Evolutionary conservation across 2,113 vertebrate species (phyloP).

Genomic region (Perca fluviatilis): DNA sequence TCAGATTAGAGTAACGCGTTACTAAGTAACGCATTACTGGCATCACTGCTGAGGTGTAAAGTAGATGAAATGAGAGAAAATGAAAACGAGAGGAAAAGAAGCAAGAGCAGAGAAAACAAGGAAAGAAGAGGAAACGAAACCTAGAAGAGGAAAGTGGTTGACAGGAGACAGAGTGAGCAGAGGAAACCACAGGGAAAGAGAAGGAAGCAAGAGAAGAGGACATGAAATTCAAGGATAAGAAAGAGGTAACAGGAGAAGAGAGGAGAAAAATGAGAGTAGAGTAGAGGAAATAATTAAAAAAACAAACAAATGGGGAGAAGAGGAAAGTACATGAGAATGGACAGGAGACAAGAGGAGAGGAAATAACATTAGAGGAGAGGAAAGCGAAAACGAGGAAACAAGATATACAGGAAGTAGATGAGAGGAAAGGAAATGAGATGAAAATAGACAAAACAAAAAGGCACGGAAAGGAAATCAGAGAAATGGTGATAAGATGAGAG

Average conservation of each 20-base stretch:
- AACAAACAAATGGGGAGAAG: background rate
- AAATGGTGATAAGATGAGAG: constrained; percentile 30
- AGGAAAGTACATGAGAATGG: background rate
- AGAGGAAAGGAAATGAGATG: constrained; percentile 33
- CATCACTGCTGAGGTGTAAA: background rate
- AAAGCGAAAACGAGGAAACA: constrained; percentile 1
- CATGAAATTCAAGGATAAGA: background rate
- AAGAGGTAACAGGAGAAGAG: too few species aligned
- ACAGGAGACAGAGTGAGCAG: background rate
- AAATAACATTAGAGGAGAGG: constrained; percentile 8
- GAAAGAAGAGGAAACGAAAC: background rate
- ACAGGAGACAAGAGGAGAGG: constrained; percentile 11
- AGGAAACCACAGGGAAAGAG: too few species aligned
- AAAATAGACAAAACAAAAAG: constrained; percentile 30
- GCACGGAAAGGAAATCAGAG: constrained; percentile 41
- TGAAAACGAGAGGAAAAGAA: background rate
- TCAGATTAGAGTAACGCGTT: too few species aligned
- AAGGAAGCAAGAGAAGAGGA: background rate
- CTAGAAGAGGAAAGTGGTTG: background rate
- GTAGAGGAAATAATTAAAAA: background rate
- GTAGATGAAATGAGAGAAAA: background rate
- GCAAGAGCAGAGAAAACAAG: background rate
- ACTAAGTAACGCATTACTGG: too few species aligned
- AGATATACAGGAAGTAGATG: constrained; percentile 10
- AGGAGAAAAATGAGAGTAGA: background rate